phyloP scores from a whole-genome alignment of 2,113 vertebrate genomes.

The Oreochromis tanganicae region DNA sequence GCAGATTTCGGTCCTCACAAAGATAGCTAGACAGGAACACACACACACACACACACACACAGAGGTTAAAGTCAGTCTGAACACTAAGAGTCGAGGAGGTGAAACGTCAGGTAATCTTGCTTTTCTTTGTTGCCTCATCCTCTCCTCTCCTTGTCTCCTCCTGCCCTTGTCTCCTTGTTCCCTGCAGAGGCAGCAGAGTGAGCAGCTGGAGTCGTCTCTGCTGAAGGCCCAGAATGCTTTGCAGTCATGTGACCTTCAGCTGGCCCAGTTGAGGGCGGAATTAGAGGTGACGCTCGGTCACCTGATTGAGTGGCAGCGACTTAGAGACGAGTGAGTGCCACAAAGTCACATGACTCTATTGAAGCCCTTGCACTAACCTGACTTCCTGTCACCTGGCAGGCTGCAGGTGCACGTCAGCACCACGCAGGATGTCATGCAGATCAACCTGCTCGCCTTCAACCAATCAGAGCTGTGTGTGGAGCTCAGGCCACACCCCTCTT shows the following conservation, averaged over 20 bases:
- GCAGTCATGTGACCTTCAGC: constrained; percentile 37
- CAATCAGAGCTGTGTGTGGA: constrained; percentile 60
- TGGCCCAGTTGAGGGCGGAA: constrained; percentile 40
- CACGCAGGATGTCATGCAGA: constrained; percentile 35
- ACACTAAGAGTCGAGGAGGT: neutral
- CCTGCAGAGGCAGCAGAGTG: constrained; percentile 43
- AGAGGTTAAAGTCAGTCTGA: neutral
- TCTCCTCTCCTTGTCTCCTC: neutral
- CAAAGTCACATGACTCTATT: neutral
- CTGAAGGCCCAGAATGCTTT: constrained; percentile 52
- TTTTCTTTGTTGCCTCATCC: neutral
- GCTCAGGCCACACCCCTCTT: constrained; percentile 38
- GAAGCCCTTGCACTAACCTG: neutral
- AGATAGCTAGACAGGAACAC: neutral
- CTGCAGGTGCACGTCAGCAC: constrained; percentile 31
- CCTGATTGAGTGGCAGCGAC: constrained; percentile 33
- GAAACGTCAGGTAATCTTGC: neutral
- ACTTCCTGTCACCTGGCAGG: constrained; percentile 27
- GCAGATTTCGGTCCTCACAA: no score
- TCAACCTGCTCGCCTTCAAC: constrained; percentile 45
- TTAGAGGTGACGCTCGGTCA: neutral
- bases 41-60: neutral
- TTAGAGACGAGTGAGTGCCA: constrained; percentile 58
- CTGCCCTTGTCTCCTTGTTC: neutral
- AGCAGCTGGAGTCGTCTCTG: constrained; percentile 42